Evolutionary conservation across 2,888 invertebrate species (phyloP), one percentile per base, ranked within the genome.

Genomic region (Epistrophe eligans): DNA sequence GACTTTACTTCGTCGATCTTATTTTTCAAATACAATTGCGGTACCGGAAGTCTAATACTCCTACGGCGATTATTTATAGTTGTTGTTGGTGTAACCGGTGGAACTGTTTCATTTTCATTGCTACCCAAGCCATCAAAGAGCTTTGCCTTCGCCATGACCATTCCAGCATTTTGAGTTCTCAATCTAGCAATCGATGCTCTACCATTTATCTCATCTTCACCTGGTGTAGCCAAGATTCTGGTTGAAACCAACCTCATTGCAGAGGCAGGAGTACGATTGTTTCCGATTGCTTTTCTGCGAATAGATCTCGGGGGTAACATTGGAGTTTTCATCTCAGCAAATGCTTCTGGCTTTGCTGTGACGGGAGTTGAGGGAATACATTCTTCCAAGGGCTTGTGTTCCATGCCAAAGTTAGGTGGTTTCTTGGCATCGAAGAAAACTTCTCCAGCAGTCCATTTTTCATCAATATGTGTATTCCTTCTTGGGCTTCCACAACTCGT

Each of bases 111-210:
- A 28, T 73, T 73, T 24, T 77, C 70, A 19, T n/a, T 71, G 19
- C 48, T 79, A 13, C 88, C 93, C 88, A 92, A 88, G 10, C 93
- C 94, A 91, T 97, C 96, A 90, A 97, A 97, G 32, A 97, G 93
- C 91, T 95, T 96, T 0, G 96, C 96, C 93, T 96, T 97, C 2
- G 96, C 96, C 80, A 96, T 93, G 0, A 97, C 97, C 93, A 96
- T 96, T 9, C 97, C 97, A 8, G 96, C 96, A 91, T 97, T 97
- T 91, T 96, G 96, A 64, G 94, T 94, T 35, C 96, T 93, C 40
- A 97, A 91, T 89, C 95, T 95, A 24, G 96, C 96, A 13, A 97
- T 95, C 0, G 97, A 97, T 0, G 96, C 95, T 79, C 97, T 94
- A 0, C 95, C 95, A 35, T 94, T 94, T 64, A 93, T 93, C 71